Evolutionary conservation across 2,113 vertebrate genomes (phyloP).

Genomic region (Catharus fuscescens): DNA sequence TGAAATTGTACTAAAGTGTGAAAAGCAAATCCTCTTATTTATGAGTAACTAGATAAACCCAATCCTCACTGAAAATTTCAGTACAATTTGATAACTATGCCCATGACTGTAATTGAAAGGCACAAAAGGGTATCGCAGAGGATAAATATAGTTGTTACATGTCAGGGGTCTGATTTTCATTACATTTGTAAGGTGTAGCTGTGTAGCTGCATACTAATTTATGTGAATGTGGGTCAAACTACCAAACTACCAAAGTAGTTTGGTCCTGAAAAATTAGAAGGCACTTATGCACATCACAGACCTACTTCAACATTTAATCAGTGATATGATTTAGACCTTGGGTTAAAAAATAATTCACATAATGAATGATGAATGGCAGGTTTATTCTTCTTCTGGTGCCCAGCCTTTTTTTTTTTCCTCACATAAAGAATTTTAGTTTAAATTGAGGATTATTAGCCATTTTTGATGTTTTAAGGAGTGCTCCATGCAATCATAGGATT

Average conservation of each 20-base stretch:
- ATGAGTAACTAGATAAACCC: not conserved
- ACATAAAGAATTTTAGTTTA: not conserved
- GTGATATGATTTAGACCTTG: not conserved
- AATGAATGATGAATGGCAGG: not conserved
- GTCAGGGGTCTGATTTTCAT: slow-evolving; percentile 5
- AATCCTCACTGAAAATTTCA: not conserved
- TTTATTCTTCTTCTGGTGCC: slow-evolving; percentile 2
- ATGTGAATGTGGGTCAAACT: slow-evolving; percentile 1
- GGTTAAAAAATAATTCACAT: not conserved
- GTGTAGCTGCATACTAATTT: slow-evolving; percentile 44
- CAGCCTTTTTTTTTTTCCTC: not conserved
- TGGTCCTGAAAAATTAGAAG: not conserved
- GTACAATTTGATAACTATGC: not conserved
- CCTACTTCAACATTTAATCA: not conserved
- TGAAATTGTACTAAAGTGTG: not conserved
- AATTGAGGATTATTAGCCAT: not conserved
- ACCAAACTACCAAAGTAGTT: not conserved
- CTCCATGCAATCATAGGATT: slow-evolving; percentile 27
- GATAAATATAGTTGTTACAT: slow-evolving; percentile 24
- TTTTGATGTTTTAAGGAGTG: slow-evolving; percentile 20
- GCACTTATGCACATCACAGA: not conserved
- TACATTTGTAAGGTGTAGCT: not conserved
- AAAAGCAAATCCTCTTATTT: slow-evolving; percentile 15
- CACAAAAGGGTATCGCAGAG: not conserved
- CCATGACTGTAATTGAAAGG: not conserved